Percentiles rank a stretch among this genome's conserved stretches.
Evolutionary conservation across 2,888 invertebrate species (phyloP).

Genomic region (Watsonalla binaria): DNA sequence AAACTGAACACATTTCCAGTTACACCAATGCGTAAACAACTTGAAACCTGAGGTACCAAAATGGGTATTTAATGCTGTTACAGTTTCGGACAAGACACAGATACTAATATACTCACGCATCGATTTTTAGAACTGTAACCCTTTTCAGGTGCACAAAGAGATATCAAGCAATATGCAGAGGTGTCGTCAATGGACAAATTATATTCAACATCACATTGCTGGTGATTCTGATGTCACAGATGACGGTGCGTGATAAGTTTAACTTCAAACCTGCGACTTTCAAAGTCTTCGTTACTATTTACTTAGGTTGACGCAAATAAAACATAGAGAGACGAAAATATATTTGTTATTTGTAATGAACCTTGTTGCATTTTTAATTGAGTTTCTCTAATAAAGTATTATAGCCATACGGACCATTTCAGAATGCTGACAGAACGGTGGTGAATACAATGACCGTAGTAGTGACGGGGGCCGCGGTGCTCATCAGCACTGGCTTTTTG

Average conservation of each 20-base stretch:
- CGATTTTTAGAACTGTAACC: background rate
- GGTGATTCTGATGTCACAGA: constrained; percentile 14
- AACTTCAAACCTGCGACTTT: background rate
- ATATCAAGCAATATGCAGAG: constrained; percentile 20
- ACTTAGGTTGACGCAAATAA: background rate
- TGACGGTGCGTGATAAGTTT: constrained; percentile 13
- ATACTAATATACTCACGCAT: too few species aligned
- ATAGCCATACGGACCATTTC: background rate
- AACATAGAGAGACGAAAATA: background rate
- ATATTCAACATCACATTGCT: constrained; percentile 18
- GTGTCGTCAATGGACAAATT: constrained; percentile 25
- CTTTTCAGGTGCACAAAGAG: constrained; percentile 14
- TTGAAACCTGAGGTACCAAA: too few species aligned
- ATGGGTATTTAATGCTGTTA: too few species aligned
- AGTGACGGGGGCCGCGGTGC: background rate
- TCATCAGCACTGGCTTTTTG: background rate
- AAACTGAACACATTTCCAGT: background rate
- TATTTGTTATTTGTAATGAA: background rate
- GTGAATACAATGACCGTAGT: constrained; percentile 7
- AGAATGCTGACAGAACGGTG: constrained; percentile 7
- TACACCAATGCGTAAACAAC: too few species aligned
- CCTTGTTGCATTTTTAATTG: background rate
- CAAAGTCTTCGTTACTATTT: background rate
- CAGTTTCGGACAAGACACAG: too few species aligned
- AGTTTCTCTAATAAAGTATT: background rate